Evolutionary conservation across 1,140 invertebrate species (phyloP).

Genomic region (Drosophila quadrilineata): DNA sequence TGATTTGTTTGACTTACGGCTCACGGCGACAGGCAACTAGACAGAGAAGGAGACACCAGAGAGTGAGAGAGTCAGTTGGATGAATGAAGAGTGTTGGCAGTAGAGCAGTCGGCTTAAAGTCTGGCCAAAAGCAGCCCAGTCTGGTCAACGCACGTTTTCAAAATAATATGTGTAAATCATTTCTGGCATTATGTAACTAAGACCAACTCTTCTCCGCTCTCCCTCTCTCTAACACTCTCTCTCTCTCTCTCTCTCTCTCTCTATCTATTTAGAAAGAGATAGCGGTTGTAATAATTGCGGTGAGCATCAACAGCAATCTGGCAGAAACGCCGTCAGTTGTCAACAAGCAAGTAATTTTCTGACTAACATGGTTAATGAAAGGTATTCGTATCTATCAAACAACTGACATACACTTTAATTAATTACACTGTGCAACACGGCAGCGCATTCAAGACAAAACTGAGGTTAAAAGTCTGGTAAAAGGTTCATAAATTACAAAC

Average conservation of each 20-base stretch:
- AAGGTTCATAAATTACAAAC: no score
- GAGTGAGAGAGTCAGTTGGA: conserved; percentile 3
- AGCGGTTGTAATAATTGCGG: no score
- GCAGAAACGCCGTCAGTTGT: conserved; percentile 49
- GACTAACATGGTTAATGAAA: conserved; percentile 62
- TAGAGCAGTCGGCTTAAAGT: conserved; percentile 42
- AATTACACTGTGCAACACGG: conserved; percentile 27
- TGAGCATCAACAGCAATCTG: conserved; percentile 36
- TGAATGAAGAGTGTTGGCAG: conserved; percentile 13
- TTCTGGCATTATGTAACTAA: conserved; percentile 59
- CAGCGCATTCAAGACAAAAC: no score
- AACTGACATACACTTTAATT: no score
- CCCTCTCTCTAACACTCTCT: neutral
- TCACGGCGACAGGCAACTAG: conserved; percentile 58
- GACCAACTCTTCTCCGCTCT: conserved; percentile 3
- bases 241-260: neutral
- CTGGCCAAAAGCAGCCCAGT: conserved; percentile 51
- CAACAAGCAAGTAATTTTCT: conserved; percentile 53
- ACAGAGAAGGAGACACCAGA: neutral
- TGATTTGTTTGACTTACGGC: conserved; percentile 81
- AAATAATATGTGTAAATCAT: conserved; percentile 78
- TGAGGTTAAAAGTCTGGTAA: no score
- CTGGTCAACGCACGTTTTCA: conserved; percentile 65
- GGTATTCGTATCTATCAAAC: conserved; percentile 29
- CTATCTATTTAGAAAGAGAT: no score